Percentiles rank a stretch among this genome's conserved stretches.
Evolutionary conservation across 2,113 vertebrate genomes (phyloP).

Genomic region (Mus pahari): DNA sequence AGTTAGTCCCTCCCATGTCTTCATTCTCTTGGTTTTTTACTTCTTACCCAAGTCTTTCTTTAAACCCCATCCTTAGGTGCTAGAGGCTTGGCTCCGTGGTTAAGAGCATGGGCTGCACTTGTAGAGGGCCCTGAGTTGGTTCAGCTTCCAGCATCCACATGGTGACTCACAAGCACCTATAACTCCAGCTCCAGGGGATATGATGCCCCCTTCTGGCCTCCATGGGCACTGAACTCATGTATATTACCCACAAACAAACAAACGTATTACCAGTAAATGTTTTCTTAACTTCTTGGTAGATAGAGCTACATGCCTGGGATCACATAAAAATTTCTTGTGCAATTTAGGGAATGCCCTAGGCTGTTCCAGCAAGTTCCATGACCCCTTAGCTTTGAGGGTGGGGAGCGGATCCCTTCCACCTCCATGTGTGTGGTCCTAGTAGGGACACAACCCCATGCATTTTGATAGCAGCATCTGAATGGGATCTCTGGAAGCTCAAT

Average conservation of each 20-base stretch:
- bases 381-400: not conserved
- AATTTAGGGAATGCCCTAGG: not conserved
- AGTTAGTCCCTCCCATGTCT: not conserved
- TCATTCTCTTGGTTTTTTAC: not conserved
- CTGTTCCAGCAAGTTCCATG: too few species aligned
- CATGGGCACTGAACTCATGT: not conserved
- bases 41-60: not conserved
- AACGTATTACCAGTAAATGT: not conserved
- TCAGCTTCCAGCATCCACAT: not conserved
- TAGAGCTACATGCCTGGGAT: not conserved
- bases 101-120: not conserved
- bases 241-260: not conserved
- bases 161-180: not conserved
- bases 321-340: not conserved
- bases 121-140: not conserved
- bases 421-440: fast-evolving
- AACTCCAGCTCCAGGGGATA: not conserved
- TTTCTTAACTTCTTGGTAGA: not conserved
- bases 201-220: not conserved
- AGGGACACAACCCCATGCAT: fast-evolving
- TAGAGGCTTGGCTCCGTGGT: not conserved
- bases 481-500: fast-evolving
- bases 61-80: not conserved
- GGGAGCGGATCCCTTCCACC: fast-evolving
- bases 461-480: fast-evolving